These are phyloP conservation scores for Mythimna loreyi DNA, from an alignment of 2,888 invertebrate species.

Conservation along the genomic window DNA sequence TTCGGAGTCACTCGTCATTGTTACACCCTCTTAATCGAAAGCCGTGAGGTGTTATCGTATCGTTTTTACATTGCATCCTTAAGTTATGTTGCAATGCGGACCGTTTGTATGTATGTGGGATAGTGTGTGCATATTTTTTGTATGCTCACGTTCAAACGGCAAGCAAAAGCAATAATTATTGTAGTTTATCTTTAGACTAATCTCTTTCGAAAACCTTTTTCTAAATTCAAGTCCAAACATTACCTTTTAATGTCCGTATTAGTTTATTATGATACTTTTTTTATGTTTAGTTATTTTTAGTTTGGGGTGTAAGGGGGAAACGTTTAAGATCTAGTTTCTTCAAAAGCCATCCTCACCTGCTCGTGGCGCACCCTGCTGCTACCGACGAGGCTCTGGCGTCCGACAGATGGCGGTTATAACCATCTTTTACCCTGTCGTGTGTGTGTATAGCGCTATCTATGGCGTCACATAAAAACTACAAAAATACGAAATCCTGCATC, in stretches of 20 bases:
- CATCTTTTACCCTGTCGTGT: background rate
- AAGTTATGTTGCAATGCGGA: background rate
- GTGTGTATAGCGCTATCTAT: no score
- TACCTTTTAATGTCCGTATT: background rate
- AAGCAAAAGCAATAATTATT: no score
- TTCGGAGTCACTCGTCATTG: background rate
- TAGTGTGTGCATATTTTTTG: no score
- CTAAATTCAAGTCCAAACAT: background rate
- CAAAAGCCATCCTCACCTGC: slow-evolving; percentile 27
- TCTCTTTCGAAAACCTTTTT: background rate
- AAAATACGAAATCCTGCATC: no score
- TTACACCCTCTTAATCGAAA: background rate
- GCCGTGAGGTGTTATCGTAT: no score
- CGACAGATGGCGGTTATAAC: slow-evolving; percentile 2
- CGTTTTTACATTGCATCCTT: background rate
- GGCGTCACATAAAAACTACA: no score
- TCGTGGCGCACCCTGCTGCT: slow-evolving; percentile 17
- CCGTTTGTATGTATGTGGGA: no score
- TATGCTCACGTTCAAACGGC: no score
- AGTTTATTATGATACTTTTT: background rate
- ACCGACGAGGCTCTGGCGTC: slow-evolving; percentile 28
- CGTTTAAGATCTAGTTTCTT: slow-evolving; percentile 9
- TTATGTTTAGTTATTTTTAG: background rate
- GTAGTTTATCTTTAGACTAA: background rate
- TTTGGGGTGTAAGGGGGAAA: slow-evolving; percentile 21